Base-by-base conservation (phyloP, 2,888 invertebrate species). In the Ectemnius lituratus region DNA sequence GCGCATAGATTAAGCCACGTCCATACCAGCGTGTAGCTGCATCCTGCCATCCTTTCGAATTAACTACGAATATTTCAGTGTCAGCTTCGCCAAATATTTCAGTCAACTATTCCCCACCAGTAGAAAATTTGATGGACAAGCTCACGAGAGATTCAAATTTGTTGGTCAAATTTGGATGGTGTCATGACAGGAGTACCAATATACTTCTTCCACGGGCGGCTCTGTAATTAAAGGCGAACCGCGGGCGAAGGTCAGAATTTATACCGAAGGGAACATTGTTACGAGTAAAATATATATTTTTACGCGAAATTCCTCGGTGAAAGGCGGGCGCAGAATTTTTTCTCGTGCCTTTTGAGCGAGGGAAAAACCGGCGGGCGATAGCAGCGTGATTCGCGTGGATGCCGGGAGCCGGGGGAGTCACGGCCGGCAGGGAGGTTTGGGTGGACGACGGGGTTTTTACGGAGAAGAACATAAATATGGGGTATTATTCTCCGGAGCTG, bases 401-500 rank as follows among this genome's bases (percentile, higher is more conserved):
- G 64, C 62, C 63, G 65, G 37, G 28, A 61, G 28, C 64, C 60
- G 59, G 78, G 59, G 78, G 79, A 70, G 70, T 64, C 71, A 75
- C 71, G 56, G 76, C 52, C 52, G 52, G 4, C 52, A 52, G 79
- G 77, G 78, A 72, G 80, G 70, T 73, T 67, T 68, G 68, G 75
- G 74, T 71, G 79, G 73, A 81, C 37, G 37, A 37, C 80, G 81
- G 79, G 80, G 78, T 84, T 85, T 85, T 85, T 79, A 80, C 84
- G 80, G 81, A 86, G 85, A 84, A 85, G 87, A 86, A 88, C 88
- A 90, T 88, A 89, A 90, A 90, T 89, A 88, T 88, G 85, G 86
- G 87, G 86, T 86, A 90, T 90, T 90, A 90, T 90, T 90, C 88
- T 87, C 85, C 61, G 86, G 86, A 85, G 87, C 86, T 85, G 87